Evolutionary conservation across 2,888 invertebrate species (phyloP).

Genomic region (Phortica magna): DNA sequence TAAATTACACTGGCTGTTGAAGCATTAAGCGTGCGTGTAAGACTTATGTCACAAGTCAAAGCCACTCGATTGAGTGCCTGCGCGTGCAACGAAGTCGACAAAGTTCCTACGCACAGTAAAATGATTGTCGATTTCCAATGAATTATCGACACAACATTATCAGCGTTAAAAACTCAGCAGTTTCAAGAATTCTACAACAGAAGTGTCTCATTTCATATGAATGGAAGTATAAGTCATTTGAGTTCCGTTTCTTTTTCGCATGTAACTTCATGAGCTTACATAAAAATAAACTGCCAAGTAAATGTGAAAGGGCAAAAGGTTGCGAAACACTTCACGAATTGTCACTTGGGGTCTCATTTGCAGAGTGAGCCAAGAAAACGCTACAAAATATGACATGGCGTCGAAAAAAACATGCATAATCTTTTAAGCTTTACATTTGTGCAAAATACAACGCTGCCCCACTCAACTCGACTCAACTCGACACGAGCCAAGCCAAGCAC

Average conservation of each 20-base stretch:
- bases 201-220: too few relatives aligned
- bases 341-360: slow-evolving; percentile 3
- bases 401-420: slow-evolving; percentile 48
- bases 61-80: not conserved
- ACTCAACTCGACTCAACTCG: too few relatives aligned
- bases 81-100: not conserved
- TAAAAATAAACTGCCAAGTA: too few relatives aligned
- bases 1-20: slow-evolving; percentile 46
- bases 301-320: not conserved
- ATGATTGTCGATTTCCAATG: not conserved
- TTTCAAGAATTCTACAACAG: too few relatives aligned
- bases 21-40: slow-evolving; percentile 25
- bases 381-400: not conserved
- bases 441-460: slow-evolving; percentile 43
- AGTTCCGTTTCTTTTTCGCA: too few relatives aligned
- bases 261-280: too few relatives aligned
- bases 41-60: slow-evolving; percentile 45
- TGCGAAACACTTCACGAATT: not conserved
- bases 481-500: too few relatives aligned
- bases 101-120: not conserved
- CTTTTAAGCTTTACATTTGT: slow-evolving; percentile 66
- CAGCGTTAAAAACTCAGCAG: too few relatives aligned
- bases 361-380: too few relatives aligned
- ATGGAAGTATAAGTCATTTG: too few relatives aligned
- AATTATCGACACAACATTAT: too few relatives aligned